Base-by-base conservation (phyloP, 2,888 invertebrate species). In the Molorchus minor region DNA sequence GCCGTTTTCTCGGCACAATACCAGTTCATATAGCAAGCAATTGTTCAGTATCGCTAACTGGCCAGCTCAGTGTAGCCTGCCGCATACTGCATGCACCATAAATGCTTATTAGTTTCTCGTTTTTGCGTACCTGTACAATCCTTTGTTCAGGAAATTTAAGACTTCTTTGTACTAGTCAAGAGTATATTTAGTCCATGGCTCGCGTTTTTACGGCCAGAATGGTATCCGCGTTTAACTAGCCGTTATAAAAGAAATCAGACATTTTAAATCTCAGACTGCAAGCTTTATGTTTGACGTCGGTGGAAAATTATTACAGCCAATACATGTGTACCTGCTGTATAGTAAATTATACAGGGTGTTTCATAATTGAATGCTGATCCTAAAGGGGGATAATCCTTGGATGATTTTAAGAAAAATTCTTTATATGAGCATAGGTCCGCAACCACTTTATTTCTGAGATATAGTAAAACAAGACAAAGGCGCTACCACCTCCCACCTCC, bases 71-170 rank as follows among this genome's bases (percentile, higher is more conserved):
- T 49, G 36, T 36, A 36, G 41, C 55, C 46, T 54, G 58, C 20
- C 59, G 44, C 58, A 62, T 59, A 61, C 56, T 65, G 64, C 68
- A 63, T 65, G 64, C 68, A 63, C 62, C 65, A 64, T 65, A 61
- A 68, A 71, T 64, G 67, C 69, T 69, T 69, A 71, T 70, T 70
- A 71, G 69, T 70, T 68, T 64, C 64, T 65, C 62, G 66, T 68
- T 64, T 64, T 64, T 59, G 54, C 65, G 56, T 65, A 67, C 64
- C 62, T 44, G 38, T 62, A 61, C 65, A 63, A 67, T 67, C 65
- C 71, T 70, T 71, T 70, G 70, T 71, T 68, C 53, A 57, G 57
- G 67, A 71, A 71, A 70, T 71, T 71, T 69, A 71, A 71, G 70
- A 71, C 68, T 65, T 65, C 71, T 69, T 71, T 71, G 68, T 71